Conservation (phyloP, 2,888 invertebrate genomes). For the Mesodorylaimus sp. region DNA sequence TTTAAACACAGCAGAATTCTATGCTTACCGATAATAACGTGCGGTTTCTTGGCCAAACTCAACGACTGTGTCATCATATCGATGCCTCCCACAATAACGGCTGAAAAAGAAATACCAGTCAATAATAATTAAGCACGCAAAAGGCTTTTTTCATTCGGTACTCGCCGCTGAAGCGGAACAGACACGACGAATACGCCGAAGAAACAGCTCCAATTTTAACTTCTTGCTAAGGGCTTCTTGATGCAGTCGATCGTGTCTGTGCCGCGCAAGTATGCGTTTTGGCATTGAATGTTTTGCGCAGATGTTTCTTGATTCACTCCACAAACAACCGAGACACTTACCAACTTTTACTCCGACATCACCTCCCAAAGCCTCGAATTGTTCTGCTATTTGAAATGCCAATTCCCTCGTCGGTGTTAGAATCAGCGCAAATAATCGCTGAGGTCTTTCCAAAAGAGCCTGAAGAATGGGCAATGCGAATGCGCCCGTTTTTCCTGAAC, state of each 20-base stretch:
- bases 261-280: no score
- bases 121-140: no score
- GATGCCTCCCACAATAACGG: slow-evolving; percentile 93
- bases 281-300: no score
- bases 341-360: slow-evolving; percentile 75
- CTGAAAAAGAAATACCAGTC: slow-evolving; percentile 34
- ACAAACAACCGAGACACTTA: no score
- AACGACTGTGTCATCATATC: slow-evolving; percentile 90
- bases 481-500: slow-evolving; percentile 90
- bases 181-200: no score
- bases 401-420: slow-evolving; percentile 91
- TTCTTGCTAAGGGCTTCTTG: no score
- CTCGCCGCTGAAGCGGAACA: no score
- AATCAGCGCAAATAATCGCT: slow-evolving; percentile 75
- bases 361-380: slow-evolving; percentile 77
- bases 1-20: background rate
- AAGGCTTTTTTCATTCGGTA: no score
- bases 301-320: no score
- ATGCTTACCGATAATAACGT: slow-evolving; percentile 59
- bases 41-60: slow-evolving; percentile 79
- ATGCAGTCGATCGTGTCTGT: no score
- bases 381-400: slow-evolving; percentile 94
- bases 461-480: slow-evolving; percentile 92
- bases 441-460: slow-evolving; percentile 67
- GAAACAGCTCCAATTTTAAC: no score